Base-by-base conservation (phyloP, 2,888 invertebrate genomes). In the Ctenicera cuprea region DNA sequence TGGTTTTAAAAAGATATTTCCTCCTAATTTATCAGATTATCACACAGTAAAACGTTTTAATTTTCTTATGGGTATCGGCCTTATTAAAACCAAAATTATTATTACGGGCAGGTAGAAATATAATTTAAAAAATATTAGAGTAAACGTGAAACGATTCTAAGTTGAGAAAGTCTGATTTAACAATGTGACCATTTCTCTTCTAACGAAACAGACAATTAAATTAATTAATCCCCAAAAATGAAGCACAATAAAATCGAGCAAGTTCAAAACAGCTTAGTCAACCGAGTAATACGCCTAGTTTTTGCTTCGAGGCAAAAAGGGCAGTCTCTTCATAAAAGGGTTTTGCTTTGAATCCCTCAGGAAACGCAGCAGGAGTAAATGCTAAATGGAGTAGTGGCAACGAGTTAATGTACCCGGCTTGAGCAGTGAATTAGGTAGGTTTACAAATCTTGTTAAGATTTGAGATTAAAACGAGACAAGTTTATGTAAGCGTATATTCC, bases 351-450 rank as follows among this genome's bases (percentile, higher is more conserved):
- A 57, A 57, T 30, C 52, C 30, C 52, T 11, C 57, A 33, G 33
- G 33, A 30, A 38, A 38, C 38, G 9, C 59, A 3, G 38, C 59
- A 38, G 59, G 59, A 59, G 33, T 59, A 30, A 33, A 18, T 41
- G 20, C 33, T 18, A 30, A 33, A 57, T 59, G 30, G 59, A 59
- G 59, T 20, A 18, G 59, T 59, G 59, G 33, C 20, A 38, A 41
- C 14, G 59, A 59, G 59, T 59, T 59, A 59, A 59, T 59, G 59
- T 38, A 16, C 38, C 59, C 16, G 16, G 37, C 38, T 59, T 59
- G 59, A 59, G 33, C 59, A 59, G 18, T 30, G n/a, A 59, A 38
- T 59, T 59, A 33, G 59, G 37, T 12, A 18, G 38, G 9, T 18
- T 20, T 41, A 20, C 38, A n/a, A 38, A 59, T 38, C 38, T 59